A percentile compares a stretch with the other conserved stretches of the same genome.
These are phyloP conservation scores for Brienomyrus brachyistius DNA, from an alignment of 2,113 vertebrate genomes.

Conservation along the genomic window DNA sequence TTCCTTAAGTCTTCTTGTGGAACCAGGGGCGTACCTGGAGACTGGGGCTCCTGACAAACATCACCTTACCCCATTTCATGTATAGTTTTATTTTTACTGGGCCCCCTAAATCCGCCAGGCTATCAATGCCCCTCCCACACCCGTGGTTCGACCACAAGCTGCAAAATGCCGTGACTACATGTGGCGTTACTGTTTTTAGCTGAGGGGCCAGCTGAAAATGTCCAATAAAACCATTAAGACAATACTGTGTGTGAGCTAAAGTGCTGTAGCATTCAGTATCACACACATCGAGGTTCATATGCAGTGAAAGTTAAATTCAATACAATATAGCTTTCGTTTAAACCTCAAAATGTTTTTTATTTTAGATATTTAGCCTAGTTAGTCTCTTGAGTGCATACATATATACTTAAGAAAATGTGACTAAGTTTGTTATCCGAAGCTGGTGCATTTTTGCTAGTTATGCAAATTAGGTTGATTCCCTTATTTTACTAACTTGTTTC, in stretches of 20 bases:
- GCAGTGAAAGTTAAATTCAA: background rate
- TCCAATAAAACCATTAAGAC: background rate
- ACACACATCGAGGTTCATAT: background rate
- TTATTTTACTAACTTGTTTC: background rate
- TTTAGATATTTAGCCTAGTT: background rate
- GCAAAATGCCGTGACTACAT: background rate
- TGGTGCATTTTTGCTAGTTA: background rate
- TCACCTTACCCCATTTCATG: background rate
- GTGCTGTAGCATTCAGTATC: background rate
- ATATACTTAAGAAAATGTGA: background rate
- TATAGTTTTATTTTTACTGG: background rate
- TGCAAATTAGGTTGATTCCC: conserved; percentile 23
- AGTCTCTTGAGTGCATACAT: background rate
- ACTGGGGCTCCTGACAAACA: background rate
- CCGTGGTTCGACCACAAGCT: background rate
- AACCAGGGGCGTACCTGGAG: background rate
- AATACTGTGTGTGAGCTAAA: background rate
- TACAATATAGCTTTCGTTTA: background rate
- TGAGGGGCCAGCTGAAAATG: background rate
- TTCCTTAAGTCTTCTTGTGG: background rate
- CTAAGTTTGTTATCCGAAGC: background rate
- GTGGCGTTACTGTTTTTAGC: background rate
- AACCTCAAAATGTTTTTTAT: background rate
- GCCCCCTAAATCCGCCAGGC: background rate
- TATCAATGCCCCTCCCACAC: background rate